A percentile compares a stretch with the other conserved stretches of the same genome.
Evolutionary conservation across 2,113 vertebrate species (phyloP).

Genomic region (Rhinichthys klamathensis): DNA sequence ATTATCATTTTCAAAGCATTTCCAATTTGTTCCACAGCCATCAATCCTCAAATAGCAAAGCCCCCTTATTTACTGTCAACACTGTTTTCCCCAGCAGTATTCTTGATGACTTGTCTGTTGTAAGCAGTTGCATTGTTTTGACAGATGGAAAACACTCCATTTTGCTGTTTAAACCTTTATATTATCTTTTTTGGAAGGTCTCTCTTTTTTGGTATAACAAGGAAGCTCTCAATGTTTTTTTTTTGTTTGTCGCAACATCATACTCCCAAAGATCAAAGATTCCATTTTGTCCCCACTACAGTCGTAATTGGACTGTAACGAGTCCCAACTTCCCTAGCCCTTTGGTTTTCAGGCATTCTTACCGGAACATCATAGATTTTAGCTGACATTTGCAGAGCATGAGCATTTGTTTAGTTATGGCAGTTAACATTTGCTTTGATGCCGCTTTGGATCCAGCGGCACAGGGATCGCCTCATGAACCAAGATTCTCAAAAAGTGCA

Average conservation of each 20-base stretch:
- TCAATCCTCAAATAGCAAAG: neutral
- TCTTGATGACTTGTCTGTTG: slow-evolving; percentile 11
- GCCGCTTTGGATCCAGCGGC: neutral
- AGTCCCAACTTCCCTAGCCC: neutral
- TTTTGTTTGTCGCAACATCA: neutral
- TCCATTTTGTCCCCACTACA: slow-evolving; percentile 23
- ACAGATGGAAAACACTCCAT: neutral
- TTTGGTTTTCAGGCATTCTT: slow-evolving; percentile 2
- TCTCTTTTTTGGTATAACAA: neutral
- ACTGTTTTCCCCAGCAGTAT: slow-evolving; percentile 18
- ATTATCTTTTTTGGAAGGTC: neutral
- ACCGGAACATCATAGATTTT: slow-evolving; percentile 37
- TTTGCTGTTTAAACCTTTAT: neutral
- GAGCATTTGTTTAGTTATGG: slow-evolving; percentile 39
- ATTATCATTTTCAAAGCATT: slow-evolving; percentile 3
- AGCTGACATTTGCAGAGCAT: slow-evolving; percentile 31
- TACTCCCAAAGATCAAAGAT: slow-evolving; percentile 19
- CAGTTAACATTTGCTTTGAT: slow-evolving; percentile 46
- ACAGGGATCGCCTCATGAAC: neutral
- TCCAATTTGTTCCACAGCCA: neutral
- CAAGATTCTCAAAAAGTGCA: neutral
- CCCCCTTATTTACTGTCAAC: slow-evolving; percentile 1
- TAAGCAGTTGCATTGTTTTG: slow-evolving; percentile 33
- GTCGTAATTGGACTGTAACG: slow-evolving; percentile 10
- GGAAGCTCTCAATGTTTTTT: neutral